Percentiles rank a stretch among this genome's conserved stretches.
Conservation (phyloP, 2,797 vertebrate genomes). For the Gobionotothen gibberifrons region DNA sequence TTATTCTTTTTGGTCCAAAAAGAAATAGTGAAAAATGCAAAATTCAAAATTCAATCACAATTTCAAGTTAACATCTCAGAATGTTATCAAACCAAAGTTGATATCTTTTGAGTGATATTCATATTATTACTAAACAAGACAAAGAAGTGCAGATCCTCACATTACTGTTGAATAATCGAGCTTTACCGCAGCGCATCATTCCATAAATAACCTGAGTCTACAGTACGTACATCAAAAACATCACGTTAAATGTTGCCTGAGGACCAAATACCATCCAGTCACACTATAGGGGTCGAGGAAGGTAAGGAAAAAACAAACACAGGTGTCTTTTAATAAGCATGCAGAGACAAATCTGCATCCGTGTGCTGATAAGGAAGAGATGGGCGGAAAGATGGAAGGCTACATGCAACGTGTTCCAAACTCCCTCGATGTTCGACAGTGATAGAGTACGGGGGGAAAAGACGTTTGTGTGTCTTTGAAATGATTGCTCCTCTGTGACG, state of each 20-base stretch:
- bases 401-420: neutral
- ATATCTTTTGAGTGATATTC: neutral
- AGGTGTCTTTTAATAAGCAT: conserved; percentile 51
- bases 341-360: conserved; percentile 52
- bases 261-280: conserved; percentile 40
- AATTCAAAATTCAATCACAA: neutral
- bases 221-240: neutral
- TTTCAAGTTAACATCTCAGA: neutral
- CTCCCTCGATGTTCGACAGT: conserved; percentile 21
- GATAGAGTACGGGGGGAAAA: conserved; percentile 25
- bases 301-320: conserved; percentile 16
- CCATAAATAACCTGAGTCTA: conserved; percentile 19
- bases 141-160: neutral
- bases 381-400: conserved; percentile 55
- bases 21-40: neutral
- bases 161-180: neutral
- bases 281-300: conserved; percentile 42
- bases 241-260: conserved; percentile 18
- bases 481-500: conserved; percentile 32
- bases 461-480: conserved; percentile 17
- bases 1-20: too few species aligned
- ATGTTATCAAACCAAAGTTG: neutral
- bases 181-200: neutral
- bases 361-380: conserved; percentile 62
- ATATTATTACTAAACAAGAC: neutral